Evolutionary conservation across 1,140 invertebrate genomes (phyloP).

Genomic region (Venturia canescens): DNA sequence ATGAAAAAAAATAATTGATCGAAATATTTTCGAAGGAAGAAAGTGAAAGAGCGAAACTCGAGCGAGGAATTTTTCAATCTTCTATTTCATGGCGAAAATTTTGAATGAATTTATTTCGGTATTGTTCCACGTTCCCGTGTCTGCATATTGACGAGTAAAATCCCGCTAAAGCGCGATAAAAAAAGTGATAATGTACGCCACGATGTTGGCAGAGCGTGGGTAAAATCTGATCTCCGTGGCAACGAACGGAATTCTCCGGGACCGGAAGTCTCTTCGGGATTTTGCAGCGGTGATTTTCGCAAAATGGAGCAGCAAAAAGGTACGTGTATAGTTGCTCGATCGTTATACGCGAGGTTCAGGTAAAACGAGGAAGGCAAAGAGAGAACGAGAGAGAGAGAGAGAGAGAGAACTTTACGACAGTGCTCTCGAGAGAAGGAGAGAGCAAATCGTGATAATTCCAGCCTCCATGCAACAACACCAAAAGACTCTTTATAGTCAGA

Average conservation of each 20-base stretch:
- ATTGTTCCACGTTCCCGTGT: too few species aligned
- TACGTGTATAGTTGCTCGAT: not conserved
- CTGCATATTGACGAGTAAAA: too few species aligned
- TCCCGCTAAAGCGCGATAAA: too few species aligned
- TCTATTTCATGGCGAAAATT: too few species aligned
- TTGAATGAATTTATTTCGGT: too few species aligned
- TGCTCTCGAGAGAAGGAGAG: slow-evolving; percentile 20
- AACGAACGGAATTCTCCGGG: not conserved
- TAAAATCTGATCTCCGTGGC: not conserved
- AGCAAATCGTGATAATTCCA: slow-evolving; percentile 40
- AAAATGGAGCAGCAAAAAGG: slow-evolving; percentile 14
- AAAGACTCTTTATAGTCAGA: not conserved
- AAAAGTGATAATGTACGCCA: too few species aligned
- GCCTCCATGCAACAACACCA: slow-evolving; percentile 17
- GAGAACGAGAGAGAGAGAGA: not conserved
- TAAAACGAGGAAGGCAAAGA: not conserved
- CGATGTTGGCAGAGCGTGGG: not conserved
- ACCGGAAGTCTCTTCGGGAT: slow-evolving; percentile 11
- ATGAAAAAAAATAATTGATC: too few species aligned
- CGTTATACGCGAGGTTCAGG: slow-evolving; percentile 22
- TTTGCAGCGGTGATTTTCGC: slow-evolving; percentile 16
- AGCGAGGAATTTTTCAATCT: too few species aligned
- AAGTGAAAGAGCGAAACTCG: too few species aligned
- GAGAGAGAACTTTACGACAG: slow-evolving; percentile 19
- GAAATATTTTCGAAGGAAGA: too few species aligned